These are phyloP conservation scores for Apotomis capreana DNA, from an alignment of 2,888 invertebrate genomes.

Conservation along the genomic window DNA sequence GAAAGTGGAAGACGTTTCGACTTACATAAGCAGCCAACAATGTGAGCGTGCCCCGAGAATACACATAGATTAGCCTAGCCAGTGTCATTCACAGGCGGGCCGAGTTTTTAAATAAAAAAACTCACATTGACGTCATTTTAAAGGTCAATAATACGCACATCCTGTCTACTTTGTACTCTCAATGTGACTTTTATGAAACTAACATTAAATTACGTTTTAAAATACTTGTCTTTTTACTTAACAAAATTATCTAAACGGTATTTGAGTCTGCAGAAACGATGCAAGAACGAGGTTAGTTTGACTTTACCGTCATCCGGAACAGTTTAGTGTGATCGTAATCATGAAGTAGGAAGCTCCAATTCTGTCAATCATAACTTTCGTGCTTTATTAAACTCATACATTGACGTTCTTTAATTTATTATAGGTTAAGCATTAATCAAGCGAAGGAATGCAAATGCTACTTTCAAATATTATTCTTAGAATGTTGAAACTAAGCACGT, in stretches of 20 bases:
- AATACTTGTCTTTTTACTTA: not conserved
- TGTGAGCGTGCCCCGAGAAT: slow-evolving; percentile 57
- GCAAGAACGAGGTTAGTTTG: slow-evolving; percentile 31
- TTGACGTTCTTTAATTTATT: slow-evolving; percentile 14
- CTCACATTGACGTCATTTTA: slow-evolving; percentile 31
- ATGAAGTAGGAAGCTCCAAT: slow-evolving; percentile 29
- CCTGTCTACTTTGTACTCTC: slow-evolving; percentile 10
- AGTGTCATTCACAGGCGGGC: slow-evolving; percentile 30
- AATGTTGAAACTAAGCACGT: slow-evolving; percentile 2
- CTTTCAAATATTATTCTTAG: not conserved
- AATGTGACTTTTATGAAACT: not conserved
- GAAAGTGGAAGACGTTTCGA: slow-evolving; percentile 82
- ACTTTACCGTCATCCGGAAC: slow-evolving; percentile 28
- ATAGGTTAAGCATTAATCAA: not conserved
- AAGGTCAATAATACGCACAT: slow-evolving; percentile 9
- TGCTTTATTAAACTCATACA: slow-evolving; percentile 36
- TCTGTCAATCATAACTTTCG: slow-evolving; percentile 37
- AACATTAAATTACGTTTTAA: not conserved
- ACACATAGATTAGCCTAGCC: slow-evolving; percentile 51
- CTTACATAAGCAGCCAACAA: slow-evolving; percentile 82
- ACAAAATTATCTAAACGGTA: slow-evolving; percentile 8
- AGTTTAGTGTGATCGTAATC: slow-evolving; percentile 25
- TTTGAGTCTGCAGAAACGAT: slow-evolving; percentile 14
- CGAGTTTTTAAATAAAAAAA: slow-evolving; percentile 29
- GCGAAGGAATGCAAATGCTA: too few relatives aligned